phyloP scores from a whole-genome alignment of 1,140 invertebrate species.

The Thaumetopoea pityocampa region DNA sequence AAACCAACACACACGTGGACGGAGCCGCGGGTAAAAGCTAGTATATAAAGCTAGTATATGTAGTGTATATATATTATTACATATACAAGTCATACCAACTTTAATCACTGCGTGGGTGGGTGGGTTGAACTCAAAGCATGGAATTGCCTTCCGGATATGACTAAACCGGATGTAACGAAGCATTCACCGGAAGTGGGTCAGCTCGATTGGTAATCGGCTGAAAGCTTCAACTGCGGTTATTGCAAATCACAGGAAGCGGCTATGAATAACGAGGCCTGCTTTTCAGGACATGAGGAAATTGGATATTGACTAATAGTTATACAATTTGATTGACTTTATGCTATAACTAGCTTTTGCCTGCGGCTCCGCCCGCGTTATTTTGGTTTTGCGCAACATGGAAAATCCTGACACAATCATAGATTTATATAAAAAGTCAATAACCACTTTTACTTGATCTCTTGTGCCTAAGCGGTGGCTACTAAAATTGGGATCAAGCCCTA shows the following conservation, averaged over 20 bases:
- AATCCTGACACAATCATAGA: no score
- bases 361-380: neutral
- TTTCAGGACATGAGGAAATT: constrained; percentile 36
- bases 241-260: constrained; percentile 32
- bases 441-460: no score
- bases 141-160: constrained; percentile 9
- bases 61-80: neutral
- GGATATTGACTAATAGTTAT: constrained; percentile 1
- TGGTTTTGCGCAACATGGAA: no score
- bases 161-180: constrained; percentile 28
- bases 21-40: no score
- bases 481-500: no score
- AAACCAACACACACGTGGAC: no score
- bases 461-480: no score
- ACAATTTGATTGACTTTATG: neutral
- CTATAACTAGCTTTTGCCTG: neutral
- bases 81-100: neutral
- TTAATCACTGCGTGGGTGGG: constrained; percentile 4
- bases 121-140: neutral
- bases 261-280: constrained; percentile 23
- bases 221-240: constrained; percentile 53
- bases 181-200: no score
- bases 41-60: neutral
- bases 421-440: no score
- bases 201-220: constrained; percentile 34